Base-by-base conservation (phyloP, 2,797 vertebrate genomes). In the Hydrocynus forskahlii region DNA sequence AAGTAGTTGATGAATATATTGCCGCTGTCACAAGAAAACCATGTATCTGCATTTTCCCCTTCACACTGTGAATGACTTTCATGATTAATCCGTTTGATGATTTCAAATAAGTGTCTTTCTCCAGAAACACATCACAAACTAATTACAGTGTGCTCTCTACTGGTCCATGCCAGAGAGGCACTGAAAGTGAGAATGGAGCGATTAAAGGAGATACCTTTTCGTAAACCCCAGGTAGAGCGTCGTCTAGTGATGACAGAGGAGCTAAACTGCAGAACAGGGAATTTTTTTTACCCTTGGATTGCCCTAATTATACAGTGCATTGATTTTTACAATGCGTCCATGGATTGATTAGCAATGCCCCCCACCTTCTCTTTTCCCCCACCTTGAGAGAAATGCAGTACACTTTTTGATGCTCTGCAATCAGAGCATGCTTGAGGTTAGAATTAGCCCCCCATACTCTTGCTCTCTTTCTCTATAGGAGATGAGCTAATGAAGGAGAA, bases 251-350 rank as follows among this genome's bases (percentile, higher is more conserved):
- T 81, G 94, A 89, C 90, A 87, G 83, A 91, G 80, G 89, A 88
- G 88, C 84, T 55, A 92, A 88, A 91, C 91, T 89, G 89, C 89
- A 88, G 86, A 88, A 43, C 40, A 4, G 88, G 79, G 70, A 82
- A 86, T 89, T 94, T 87, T 93, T 94, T 96, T 93, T 96, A 95
- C 93, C 95, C 96, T 96, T 96, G 96, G 92, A 95, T 95, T 95
- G 95, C 94, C 96, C 96, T 97, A 96, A 96, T 97, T 96, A 97
- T 96, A 96, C 96, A 96, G 91, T 89, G 91, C 95, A 97, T 97
- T 96, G 96, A 97, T n/a, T 97, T 97, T 97, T 96, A 95, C 95
- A 96, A 94, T 95, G 94, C 93, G 90, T 95, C 91, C 95, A 95
- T 95, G 93, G 92, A 96, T 96, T 96, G 96, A 97, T 96, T 96